phyloP scores from a whole-genome alignment of 1,140 invertebrate genomes.

The Paraescarpia echinospica region DNA sequence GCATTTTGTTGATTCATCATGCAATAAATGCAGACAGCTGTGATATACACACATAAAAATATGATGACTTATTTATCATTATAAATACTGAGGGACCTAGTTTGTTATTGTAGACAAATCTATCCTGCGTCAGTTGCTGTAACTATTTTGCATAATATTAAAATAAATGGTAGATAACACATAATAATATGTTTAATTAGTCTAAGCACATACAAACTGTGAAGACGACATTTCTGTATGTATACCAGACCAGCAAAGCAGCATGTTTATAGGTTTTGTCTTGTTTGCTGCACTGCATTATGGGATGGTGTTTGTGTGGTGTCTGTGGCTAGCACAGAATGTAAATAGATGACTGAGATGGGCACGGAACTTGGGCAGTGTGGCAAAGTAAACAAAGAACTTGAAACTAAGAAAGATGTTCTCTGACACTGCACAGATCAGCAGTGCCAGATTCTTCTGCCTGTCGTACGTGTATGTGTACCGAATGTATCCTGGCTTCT shows the following conservation, averaged over 20 bases:
- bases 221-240: neutral
- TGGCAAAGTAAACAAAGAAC: constrained; percentile 38
- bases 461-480: constrained; percentile 8
- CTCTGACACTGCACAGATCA: constrained; percentile 29
- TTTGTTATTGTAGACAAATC: neutral
- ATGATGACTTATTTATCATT: neutral
- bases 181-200: neutral
- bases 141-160: neutral
- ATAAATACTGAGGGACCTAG: neutral
- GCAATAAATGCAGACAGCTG: no score
- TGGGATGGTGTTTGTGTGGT: neutral
- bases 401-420: constrained; percentile 41
- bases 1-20: no score
- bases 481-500: constrained; percentile 18
- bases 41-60: neutral
- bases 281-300: neutral
- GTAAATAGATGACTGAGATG: constrained; percentile 29
- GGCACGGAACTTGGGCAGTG: constrained; percentile 33
- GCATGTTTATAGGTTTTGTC: neutral
- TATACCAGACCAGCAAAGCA: no score
- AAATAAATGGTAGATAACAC: neutral
- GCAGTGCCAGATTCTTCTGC: constrained; percentile 20
- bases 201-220: neutral
- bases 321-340: neutral
- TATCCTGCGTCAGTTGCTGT: neutral